These are phyloP conservation scores for Babylonia areolata DNA, from an alignment of 1,140 invertebrate genomes.

Conservation along the genomic window DNA sequence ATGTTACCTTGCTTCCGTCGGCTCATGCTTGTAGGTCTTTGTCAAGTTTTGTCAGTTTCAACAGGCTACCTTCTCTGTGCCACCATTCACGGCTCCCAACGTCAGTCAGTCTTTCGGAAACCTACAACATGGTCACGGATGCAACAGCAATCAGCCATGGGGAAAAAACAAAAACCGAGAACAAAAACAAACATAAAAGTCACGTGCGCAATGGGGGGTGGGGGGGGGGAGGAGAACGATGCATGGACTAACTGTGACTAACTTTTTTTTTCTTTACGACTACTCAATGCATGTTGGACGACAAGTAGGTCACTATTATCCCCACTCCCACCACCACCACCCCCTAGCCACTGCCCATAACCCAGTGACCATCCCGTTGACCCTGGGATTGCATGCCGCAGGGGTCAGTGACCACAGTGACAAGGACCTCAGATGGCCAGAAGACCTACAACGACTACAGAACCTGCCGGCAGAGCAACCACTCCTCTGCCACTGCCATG, in stretches of 20 bases:
- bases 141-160: background rate
- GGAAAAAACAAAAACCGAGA: background rate
- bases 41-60: background rate
- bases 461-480: background rate
- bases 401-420: background rate
- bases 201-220: no score
- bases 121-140: background rate
- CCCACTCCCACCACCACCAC: no score
- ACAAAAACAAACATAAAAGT: background rate
- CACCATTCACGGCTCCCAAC: background rate
- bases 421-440: background rate
- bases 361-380: background rate
- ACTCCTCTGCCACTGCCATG: background rate
- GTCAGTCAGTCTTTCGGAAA: background rate
- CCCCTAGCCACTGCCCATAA: background rate
- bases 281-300: no score
- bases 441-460: background rate
- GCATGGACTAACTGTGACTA: no score
- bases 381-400: background rate
- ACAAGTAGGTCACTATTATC: background rate
- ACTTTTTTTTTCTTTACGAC: no score
- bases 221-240: no score
- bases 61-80: background rate
- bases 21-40: conserved; percentile 14
- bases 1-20: conserved; percentile 20